Evolutionary conservation across 2,113 vertebrate genomes (phyloP), one percentile per base, ranked within the genome.

Genomic region (Suncus etruscus): DNA sequence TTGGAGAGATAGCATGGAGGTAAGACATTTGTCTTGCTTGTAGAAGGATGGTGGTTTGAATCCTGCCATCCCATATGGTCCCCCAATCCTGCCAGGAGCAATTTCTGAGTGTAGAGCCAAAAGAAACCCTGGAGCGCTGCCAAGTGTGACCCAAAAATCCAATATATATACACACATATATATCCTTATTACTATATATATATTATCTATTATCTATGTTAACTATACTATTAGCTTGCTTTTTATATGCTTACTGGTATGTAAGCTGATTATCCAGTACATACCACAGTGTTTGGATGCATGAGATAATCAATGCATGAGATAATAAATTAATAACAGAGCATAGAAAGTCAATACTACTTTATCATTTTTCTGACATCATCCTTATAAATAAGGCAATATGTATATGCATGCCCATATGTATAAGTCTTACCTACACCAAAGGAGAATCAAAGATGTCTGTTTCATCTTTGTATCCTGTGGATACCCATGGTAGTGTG

Each of bases 391-490:
- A 89, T 22, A 75, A 12, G 50, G 11, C 68, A 89, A 63, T 76
- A 79, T 85, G 68, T 88, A 82, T 86, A 72, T 77, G 27, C 32
- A 77, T 81, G 68, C 15, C 39, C 31, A 29, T 51, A 69, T 70
- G 15, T 18, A 68, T 68, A 72, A 20, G 31, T 68, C 22, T 77
- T 73, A 72, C 24, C 31, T 76, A 89, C n/a, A 66, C 7, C 32
- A 32, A 27, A 86, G 29, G 29, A 75, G 90, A 93, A 66, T 82
- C 54, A 27, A 39, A 39, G 39, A 51, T 32, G 18, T 76, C 32
- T 89, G 72, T 82, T 87, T 93, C 25, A 92, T 48, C 24, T 94
- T 87, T 81, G 58, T 65, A 47, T 91, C 16, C 51, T 90, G 18
- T 72, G 65, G 22, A 87, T 77, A 68, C 16, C 12, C 12, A 79